phyloP scores from a whole-genome alignment of 2,113 vertebrate genomes.

The Ceyx margarethae region DNA sequence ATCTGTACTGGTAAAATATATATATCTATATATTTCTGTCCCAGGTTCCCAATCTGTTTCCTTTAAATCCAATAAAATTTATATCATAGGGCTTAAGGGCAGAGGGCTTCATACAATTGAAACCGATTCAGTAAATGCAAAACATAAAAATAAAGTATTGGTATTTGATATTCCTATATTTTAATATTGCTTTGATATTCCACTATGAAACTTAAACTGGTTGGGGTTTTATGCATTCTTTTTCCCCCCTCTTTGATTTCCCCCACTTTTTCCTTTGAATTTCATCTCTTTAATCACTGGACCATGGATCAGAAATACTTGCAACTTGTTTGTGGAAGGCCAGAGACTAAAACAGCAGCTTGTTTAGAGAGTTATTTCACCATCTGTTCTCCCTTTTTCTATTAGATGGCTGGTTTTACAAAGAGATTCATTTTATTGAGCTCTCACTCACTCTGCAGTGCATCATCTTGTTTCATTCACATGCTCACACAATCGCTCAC shows the following conservation, averaged over 20 bases:
- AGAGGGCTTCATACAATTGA: slow-evolving; percentile 63
- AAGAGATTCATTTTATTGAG: neutral
- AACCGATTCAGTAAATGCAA: slow-evolving; percentile 74
- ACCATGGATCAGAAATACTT: slow-evolving; percentile 68
- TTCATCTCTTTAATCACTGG: slow-evolving; percentile 76
- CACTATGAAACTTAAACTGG: slow-evolving; percentile 76
- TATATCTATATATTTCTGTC: slow-evolving; percentile 29
- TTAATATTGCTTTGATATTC: slow-evolving; percentile 82
- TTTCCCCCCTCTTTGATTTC: slow-evolving; percentile 67
- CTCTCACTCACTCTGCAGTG: neutral
- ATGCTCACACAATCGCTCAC: neutral
- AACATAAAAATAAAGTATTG: slow-evolving; percentile 73
- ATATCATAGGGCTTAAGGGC: slow-evolving; percentile 58
- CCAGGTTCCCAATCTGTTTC: slow-evolving; percentile 76
- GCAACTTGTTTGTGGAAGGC: slow-evolving; percentile 66
- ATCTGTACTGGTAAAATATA: slow-evolving; percentile 17
- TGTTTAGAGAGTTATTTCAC: slow-evolving; percentile 38
- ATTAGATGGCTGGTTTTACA: slow-evolving; percentile 50
- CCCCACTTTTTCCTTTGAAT: slow-evolving; percentile 69
- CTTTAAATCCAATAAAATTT: slow-evolving; percentile 72
- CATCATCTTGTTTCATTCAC: slow-evolving; percentile 30
- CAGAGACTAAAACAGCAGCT: slow-evolving; percentile 48
- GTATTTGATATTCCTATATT: slow-evolving; percentile 78
- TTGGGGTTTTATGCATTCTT: slow-evolving; percentile 79
- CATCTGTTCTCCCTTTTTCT: slow-evolving; percentile 73